Evolutionary conservation across 1,140 invertebrate genomes (phyloP).

Genomic region (Phthorimaea operculella): DNA sequence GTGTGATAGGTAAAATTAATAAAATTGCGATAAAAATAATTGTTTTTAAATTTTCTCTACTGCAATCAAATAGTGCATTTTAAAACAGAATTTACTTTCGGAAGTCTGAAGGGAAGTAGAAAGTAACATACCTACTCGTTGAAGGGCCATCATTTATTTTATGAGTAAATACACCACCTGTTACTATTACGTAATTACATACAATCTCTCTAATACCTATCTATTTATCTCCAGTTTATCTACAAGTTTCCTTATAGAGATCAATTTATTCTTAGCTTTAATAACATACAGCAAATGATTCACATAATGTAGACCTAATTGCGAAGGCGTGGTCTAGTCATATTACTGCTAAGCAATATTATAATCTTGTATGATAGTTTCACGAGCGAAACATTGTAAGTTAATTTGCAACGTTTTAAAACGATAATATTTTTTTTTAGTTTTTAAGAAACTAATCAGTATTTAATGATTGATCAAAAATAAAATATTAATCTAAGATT

Average conservation of each 20-base stretch:
- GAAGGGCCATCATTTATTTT: background rate
- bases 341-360: constrained; percentile 42
- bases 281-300: constrained; percentile 30
- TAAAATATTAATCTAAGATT: too few relatives aligned
- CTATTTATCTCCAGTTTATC: constrained; percentile 20
- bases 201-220: background rate
- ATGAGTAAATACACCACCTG: background rate
- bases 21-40: too few relatives aligned
- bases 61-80: too few relatives aligned
- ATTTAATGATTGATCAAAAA: too few relatives aligned
- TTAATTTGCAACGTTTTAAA: too few relatives aligned
- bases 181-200: background rate
- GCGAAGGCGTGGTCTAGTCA: constrained; percentile 41
- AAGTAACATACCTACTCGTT: background rate
- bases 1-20: too few relatives aligned
- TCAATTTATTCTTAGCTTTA: constrained; percentile 29
- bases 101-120: background rate
- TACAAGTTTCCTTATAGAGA: constrained; percentile 35
- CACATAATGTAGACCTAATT: constrained; percentile 49
- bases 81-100: too few relatives aligned
- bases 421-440: too few relatives aligned
- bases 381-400: too few relatives aligned
- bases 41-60: too few relatives aligned
- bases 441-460: too few relatives aligned
- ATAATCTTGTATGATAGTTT: constrained; percentile 16